phyloP scores from a whole-genome alignment of 1,140 invertebrate genomes.

The Liolophura sinensis region DNA sequence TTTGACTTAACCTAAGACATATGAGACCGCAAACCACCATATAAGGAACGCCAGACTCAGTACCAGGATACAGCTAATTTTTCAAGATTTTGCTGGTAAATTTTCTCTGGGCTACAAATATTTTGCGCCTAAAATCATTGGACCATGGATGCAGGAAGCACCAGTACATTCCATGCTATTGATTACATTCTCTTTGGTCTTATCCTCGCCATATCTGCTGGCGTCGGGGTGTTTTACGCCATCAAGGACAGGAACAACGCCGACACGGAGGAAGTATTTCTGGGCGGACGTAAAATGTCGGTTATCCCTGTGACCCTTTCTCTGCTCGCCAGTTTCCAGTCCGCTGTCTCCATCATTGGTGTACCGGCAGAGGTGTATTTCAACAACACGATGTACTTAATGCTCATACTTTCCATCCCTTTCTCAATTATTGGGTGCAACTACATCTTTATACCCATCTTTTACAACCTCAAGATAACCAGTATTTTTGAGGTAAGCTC shows the following conservation, averaged over 20 bases:
- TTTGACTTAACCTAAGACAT: too few relatives aligned
- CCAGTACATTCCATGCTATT: conserved; percentile 31
- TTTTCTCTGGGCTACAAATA: too few relatives aligned
- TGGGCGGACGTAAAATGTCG: conserved; percentile 75
- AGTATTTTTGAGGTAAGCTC: conserved; percentile 56
- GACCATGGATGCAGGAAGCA: too few relatives aligned
- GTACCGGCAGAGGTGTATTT: conserved; percentile 82
- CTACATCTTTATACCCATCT: conserved; percentile 51
- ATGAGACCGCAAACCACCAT: too few relatives aligned
- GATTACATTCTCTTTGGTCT: conserved; percentile 54
- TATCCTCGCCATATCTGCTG: conserved; percentile 45
- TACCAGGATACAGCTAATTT: too few relatives aligned
- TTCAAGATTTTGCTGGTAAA: too few relatives aligned
- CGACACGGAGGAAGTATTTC: conserved; percentile 76
- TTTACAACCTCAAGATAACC: conserved; percentile 48
- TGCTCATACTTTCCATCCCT: conserved; percentile 41
- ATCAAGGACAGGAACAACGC: conserved; percentile 67
- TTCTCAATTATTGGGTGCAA: conserved; percentile 41
- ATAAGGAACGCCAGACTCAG: too few relatives aligned
- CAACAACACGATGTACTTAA: conserved; percentile 42
- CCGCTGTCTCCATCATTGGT: conserved; percentile 84
- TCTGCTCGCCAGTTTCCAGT: conserved; percentile 74
- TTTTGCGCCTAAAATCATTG: too few relatives aligned
- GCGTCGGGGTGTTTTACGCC: conserved; percentile 50
- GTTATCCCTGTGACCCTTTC: conserved; percentile 47